Conservation (phyloP, 2,888 invertebrate species). For the Psylliodes chrysocephalus region DNA sequence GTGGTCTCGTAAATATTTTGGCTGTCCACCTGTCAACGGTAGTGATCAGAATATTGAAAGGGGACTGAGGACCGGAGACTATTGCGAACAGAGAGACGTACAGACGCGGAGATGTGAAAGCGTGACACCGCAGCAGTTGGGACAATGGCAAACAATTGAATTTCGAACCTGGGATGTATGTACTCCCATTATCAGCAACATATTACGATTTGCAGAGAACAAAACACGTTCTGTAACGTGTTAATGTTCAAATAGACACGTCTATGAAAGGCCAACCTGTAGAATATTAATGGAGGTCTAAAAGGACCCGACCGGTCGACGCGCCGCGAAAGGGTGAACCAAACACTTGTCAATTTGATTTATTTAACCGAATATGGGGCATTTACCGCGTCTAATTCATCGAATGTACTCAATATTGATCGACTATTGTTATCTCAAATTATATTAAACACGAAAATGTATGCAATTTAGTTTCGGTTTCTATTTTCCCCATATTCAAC, state of each 20-base stretch:
- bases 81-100: too few relatives aligned
- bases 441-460: constrained; percentile 23
- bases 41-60: constrained; percentile 56
- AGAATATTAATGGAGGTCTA: constrained; percentile 60
- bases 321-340: constrained; percentile 42
- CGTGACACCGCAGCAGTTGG: constrained; percentile 52
- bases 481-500: too few relatives aligned
- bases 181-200: constrained; percentile 60
- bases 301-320: constrained; percentile 50
- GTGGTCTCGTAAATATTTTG: constrained; percentile 53
- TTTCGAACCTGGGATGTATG: constrained; percentile 59
- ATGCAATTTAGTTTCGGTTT: too few relatives aligned
- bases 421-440: constrained; percentile 20
- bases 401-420: constrained; percentile 31
- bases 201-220: constrained; percentile 61
- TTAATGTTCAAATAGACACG: constrained; percentile 58
- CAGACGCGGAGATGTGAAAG: constrained; percentile 15
- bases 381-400: constrained; percentile 32
- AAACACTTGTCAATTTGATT: constrained; percentile 45
- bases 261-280: constrained; percentile 59
- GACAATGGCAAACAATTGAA: constrained; percentile 60
- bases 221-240: constrained; percentile 61
- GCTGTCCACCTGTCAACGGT: constrained; percentile 55
- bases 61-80: constrained; percentile 40
- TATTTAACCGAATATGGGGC: constrained; percentile 37